Evolutionary conservation across 2,797 vertebrate genomes (phyloP), one percentile per base, ranked within the genome.

Genomic region (Tragopan temminckii): DNA sequence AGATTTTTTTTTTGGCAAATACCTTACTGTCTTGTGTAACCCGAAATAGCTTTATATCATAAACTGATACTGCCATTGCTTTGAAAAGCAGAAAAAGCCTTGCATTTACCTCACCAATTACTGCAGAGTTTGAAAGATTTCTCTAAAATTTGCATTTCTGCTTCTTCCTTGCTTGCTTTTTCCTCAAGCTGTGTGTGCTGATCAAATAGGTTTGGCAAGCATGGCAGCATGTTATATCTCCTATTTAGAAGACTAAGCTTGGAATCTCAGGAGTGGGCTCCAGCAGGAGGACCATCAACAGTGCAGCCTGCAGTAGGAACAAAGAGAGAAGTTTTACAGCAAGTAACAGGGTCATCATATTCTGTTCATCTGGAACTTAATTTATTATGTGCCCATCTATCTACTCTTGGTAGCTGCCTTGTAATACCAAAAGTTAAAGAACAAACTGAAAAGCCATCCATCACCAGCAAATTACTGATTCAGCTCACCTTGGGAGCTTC

Each of bases 1-100:
- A 76, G 46, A 88, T 4, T 93, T 95, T 50, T 96, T 95, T 96
- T 96, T 87, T 91, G 57, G 93, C 90, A 96, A 97, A 94, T 96
- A 93, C 88, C 88, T 94, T 94, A 94, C 64, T 72, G 91, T 94
- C 93, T 79, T 84, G 36, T 78, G 74, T 67, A 94, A 96, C 64
- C 88, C 87, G 80, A 82, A 94, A 94, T 94, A 95, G 96, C 92
- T 94, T 96, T 95, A 86, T 90, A 91, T 86, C 76, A 35, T 76
- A 85, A 89, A 69, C 83, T 89, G 94, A 74, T 94, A 93, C 71
- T 91, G 86, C 77, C 78, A 91, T 72, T 80, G 81, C 82, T 95
- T 95, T 52, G 78, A 88, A 94, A 93, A 85, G 90, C 83, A 94
- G 90, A 77, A 90, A 93, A 46, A 91, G 72, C 80, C 83, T 92